Evolutionary conservation across 1,140 invertebrate genomes (phyloP), one percentile per base, ranked within the genome.

Genomic region (Diorhabda elongata): DNA sequence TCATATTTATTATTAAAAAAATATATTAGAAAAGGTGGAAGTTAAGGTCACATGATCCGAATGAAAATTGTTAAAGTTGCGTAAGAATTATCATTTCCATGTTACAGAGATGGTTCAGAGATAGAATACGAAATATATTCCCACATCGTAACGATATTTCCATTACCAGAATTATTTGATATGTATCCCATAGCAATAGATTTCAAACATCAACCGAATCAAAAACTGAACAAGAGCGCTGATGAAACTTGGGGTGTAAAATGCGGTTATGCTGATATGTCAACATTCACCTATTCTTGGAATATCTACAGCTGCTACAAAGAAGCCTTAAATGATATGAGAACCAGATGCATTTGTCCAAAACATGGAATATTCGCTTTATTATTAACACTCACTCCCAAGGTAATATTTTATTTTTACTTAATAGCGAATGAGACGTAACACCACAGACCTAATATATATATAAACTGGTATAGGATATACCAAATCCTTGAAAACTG

Each of bases 111-210:
- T 74, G 86, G 87, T 3, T 84, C 81, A 11, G 88, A 90, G 75
- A 79, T 89, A 58, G 87, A 90, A 75, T 90, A 89, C 78, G 85
- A 86, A 70, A 81, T 90, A 11, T 85, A 87, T 69, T 90, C 88
- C 2, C 83, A 85, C 68, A 80, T 90, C 8, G 82, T 89, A 5
- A 67, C 66, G 4, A 44, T 73, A 58, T 47, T 63, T 5, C 61
- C 60, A 5, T 44, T 52, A 11, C 47, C 60, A 44, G 52, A 68
- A 63, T 63, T 26, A 4, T 42, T 63, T 7, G 60, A 63, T 41
- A 64, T 58, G 44, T 58, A 64, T 43, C 60, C 52, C 3, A 57
- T 68, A 7, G 60, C 61, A 44, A 45, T 62, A n/a, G 67, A 57
- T 52, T 62, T 63, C n/a, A 64, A 57, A 41, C 60, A 68, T 61